A percentile compares a stretch with the other conserved stretches of the same genome.
Evolutionary conservation across 2,888 invertebrate species (phyloP).

Genomic region (Anthophora plumipes): DNA sequence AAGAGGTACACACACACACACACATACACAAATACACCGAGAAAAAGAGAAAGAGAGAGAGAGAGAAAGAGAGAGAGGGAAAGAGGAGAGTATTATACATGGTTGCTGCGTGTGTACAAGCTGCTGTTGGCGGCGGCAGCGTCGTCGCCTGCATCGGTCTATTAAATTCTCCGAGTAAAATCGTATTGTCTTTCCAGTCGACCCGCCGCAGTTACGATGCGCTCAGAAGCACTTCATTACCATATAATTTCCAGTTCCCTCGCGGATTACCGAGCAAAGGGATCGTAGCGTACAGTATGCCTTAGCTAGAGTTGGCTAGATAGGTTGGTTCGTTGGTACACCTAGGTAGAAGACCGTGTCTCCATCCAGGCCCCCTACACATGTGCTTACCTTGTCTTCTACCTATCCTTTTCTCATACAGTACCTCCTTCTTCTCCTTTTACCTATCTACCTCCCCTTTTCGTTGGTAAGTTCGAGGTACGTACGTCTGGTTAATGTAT

Average conservation of each 20-base stretch:
- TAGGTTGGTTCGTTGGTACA: background rate
- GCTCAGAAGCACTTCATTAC: constrained; percentile 72
- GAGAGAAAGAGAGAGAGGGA: too few relatives aligned
- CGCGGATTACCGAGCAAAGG: constrained; percentile 69
- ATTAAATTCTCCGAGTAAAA: constrained; percentile 72
- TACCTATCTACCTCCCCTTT: constrained; percentile 1
- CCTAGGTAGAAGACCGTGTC: constrained; percentile 33
- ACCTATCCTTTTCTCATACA: constrained; percentile 11
- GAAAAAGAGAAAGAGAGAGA: too few relatives aligned
- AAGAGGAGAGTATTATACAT: too few relatives aligned
- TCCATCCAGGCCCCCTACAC: constrained; percentile 52
- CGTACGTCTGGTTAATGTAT: constrained; percentile 67
- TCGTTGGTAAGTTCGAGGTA: constrained; percentile 44
- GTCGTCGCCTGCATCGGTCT: constrained; percentile 59
- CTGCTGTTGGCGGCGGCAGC: constrained; percentile 55
- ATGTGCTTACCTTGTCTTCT: constrained; percentile 30
- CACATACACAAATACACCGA: too few relatives aligned
- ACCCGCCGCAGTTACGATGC: constrained; percentile 62
- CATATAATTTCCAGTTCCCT: constrained; percentile 74
- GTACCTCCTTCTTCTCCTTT: constrained; percentile 1
- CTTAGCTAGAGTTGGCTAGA: constrained; percentile 6
- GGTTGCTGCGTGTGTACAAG: constrained; percentile 10
- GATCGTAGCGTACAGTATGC: constrained; percentile 55
- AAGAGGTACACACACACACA: constrained; percentile 53
- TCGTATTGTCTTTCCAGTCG: constrained; percentile 77